phyloP scores from a whole-genome alignment of 1,140 invertebrate species.

The Cotesia typhae region DNA sequence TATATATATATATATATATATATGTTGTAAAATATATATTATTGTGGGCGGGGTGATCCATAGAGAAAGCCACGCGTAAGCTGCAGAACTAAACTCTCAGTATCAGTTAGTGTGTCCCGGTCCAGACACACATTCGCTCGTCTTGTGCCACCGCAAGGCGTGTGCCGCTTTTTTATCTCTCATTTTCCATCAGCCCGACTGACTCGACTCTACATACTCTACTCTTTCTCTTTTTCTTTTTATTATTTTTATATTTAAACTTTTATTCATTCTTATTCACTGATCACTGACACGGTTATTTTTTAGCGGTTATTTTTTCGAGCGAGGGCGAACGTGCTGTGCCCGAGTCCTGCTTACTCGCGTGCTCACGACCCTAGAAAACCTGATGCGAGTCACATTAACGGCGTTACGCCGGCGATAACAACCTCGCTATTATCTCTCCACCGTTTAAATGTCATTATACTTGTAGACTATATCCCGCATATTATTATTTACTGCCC shows the following conservation, averaged over 20 bases:
- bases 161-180: constrained; percentile 47
- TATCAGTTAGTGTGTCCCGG: not conserved
- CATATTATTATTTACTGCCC: not conserved
- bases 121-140: constrained; percentile 36
- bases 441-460: constrained; percentile 25
- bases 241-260: no score
- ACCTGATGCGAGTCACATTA: constrained; percentile 14
- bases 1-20: not conserved
- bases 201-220: not conserved
- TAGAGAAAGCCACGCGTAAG: constrained; percentile 53
- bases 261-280: not conserved
- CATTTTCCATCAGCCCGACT: not conserved
- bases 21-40: not conserved
- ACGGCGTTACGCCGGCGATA: constrained; percentile 18
- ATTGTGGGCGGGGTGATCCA: constrained; percentile 58
- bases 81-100: constrained; percentile 34
- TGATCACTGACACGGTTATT: constrained; percentile 3
- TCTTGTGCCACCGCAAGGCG: constrained; percentile 49
- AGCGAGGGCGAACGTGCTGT: constrained; percentile 27
- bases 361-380: constrained; percentile 22
- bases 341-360: constrained; percentile 18
- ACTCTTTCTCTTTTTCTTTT: not conserved
- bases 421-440: constrained; percentile 16
- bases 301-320: not conserved
- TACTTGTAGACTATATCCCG: not conserved